Percentiles rank a stretch among this genome's conserved stretches.
Evolutionary conservation across 2,888 invertebrate species (phyloP).

Genomic region (Caenorhabditis sp.): DNA sequence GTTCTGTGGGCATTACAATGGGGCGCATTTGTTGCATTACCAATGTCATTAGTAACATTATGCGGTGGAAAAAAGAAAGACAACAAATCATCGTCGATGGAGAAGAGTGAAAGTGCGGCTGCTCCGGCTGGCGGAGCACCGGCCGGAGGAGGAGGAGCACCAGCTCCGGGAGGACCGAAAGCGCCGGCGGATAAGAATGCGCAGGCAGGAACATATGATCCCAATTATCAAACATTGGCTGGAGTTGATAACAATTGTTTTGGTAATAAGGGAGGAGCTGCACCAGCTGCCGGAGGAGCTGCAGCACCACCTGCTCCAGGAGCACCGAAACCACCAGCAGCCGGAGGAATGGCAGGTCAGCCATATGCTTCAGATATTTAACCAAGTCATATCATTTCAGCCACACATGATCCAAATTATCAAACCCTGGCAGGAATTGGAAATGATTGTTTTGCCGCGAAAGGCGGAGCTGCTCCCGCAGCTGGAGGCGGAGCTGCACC

Average conservation of each 20-base stretch:
- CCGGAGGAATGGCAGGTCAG: conserved; percentile 8
- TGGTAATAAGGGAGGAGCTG: conserved; percentile 9
- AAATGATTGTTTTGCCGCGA: conserved; percentile 21
- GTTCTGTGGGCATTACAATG: background rate
- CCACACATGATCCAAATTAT: conserved; percentile 35
- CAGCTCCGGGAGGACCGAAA: background rate
- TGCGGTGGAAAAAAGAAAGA: background rate
- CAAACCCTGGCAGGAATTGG: conserved; percentile 26
- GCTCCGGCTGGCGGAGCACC: background rate
- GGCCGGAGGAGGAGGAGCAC: background rate
- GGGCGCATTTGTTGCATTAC: background rate
- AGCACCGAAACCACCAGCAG: conserved; percentile 10
- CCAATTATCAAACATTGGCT: conserved; percentile 32
- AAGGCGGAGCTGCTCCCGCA: conserved; percentile 15
- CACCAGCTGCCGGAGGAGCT: conserved; percentile 5
- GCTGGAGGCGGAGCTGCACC: conserved; percentile 3
- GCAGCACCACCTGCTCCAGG: background rate
- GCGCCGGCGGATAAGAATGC: conserved; percentile 12
- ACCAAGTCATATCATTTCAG: no score
- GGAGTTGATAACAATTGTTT: conserved; percentile 14
- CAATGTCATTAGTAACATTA: background rate
- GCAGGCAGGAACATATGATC: conserved; percentile 20
- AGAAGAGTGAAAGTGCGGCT: background rate
- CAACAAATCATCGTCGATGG: background rate
- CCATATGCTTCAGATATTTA: background rate